phyloP scores from a whole-genome alignment of 92 coral and sea anemone genomes.

The Palythoa heliodiscus region DNA sequence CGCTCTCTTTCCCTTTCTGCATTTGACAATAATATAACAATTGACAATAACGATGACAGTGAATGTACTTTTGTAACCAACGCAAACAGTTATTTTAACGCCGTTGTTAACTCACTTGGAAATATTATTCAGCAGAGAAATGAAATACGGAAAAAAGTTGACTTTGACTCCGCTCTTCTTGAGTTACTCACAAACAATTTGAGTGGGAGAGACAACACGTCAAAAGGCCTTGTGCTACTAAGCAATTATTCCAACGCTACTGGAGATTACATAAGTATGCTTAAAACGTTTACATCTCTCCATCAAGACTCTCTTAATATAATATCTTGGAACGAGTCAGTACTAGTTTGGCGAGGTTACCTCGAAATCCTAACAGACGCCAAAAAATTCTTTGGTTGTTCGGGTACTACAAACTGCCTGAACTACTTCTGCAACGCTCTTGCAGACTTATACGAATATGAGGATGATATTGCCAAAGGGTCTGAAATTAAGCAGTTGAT shows the following conservation, averaged over 20 bases:
- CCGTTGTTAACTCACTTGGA: slow-evolving; percentile 39
- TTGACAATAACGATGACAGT: neutral
- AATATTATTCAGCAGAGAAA: slow-evolving; percentile 10
- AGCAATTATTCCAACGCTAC: neutral
- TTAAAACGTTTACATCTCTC: neutral
- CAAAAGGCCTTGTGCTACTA: neutral
- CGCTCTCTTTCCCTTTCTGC: neutral
- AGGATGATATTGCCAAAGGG: slow-evolving; percentile 36
- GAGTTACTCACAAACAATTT: neutral
- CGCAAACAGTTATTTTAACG: slow-evolving; percentile 44
- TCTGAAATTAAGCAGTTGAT: slow-evolving; percentile 33
- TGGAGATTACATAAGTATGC: neutral
- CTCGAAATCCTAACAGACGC: slow-evolving; percentile 32
- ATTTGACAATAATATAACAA: neutral
- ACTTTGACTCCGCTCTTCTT: neutral
- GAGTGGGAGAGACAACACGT: neutral
- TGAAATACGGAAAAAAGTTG: neutral
- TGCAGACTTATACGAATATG: slow-evolving; percentile 44
- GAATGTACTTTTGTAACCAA: slow-evolving; percentile 43
- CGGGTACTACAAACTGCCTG: slow-evolving; percentile 47
- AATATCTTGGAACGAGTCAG: slow-evolving; percentile 27
- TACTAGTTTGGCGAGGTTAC: slow-evolving; percentile 27
- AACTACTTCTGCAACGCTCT: slow-evolving; percentile 42
- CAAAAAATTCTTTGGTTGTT: slow-evolving; percentile 45
- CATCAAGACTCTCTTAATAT: neutral